Evolutionary conservation across 1,140 invertebrate genomes (phyloP), one percentile per base, ranked within the genome.

Genomic region (Meloidogyne hapla): DNA sequence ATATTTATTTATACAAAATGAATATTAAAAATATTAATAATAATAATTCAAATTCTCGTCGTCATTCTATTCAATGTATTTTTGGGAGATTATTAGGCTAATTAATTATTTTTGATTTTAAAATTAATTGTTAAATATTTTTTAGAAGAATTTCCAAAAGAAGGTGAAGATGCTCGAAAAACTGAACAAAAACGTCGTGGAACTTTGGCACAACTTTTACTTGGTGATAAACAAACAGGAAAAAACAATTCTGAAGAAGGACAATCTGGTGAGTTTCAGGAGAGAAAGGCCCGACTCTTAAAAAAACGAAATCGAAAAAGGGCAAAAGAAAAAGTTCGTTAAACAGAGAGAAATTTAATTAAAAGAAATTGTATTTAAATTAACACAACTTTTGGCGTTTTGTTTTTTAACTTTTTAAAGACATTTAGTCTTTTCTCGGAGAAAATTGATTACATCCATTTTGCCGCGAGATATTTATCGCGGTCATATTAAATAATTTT

Each of bases 31-130:
- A 48, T 48, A 18, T 6, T n/a, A 21, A 56, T 56, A 56, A 4
- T 56, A 21, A 56, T 56, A 56, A n/a, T 56, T 56, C 18, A 56
- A 56, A 56, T 56, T 56, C 48, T 1, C 48, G 48, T 21, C 48
- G 48, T 56, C 48, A 56, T 56, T 56, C 48, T 56, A 56, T 56
- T 56, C 48, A 56, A 56, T 56, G 48, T 56, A 56, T 56, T 56
- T 56, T 56, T 56, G n/a, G 48, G n/a, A 56, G 48, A 56, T 56
- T 56, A n/a, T 56, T 56, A 56, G 48, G 48, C 48, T 25, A 67
- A 67, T 42, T 66, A 5, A 33, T 15, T 67, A n/a, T 15, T 21
- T 67, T 25, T n/a, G 8, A n/a, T n/a, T n/a, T 56, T 56, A 56
- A 56, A 42, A 15, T 42, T 13, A 42, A 42, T 12, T 42, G 9